Evolutionary conservation across 2,113 vertebrate genomes (phyloP), one percentile per base, ranked within the genome.

Genomic region (Dasyurus viverrinus): DNA sequence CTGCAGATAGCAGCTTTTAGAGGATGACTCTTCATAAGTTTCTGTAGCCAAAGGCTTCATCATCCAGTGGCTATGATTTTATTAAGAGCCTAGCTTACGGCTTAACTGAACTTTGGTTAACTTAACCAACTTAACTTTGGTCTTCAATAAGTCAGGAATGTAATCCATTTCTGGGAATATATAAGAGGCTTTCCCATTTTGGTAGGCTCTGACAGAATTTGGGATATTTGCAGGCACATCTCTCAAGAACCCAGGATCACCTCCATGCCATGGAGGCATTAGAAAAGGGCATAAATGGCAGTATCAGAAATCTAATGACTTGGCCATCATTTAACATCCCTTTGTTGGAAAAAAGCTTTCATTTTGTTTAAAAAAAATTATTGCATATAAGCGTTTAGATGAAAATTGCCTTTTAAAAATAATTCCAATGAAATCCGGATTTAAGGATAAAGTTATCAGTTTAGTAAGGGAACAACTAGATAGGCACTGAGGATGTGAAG

Each of bases 391-490:
- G 22, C 14, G 53, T 36, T 93, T 46, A 91, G 16, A 92, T 55
- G 53, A 97, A 93, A 95, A 68, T 94, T 68, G 24, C 10, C 53
- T 96, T 90, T 89, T 95, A 95, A 93, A 54, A 96, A 57, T 92
- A 92, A 96, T 94, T 95, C 46, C 68, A 93, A 60, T 47, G 94
- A 68, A 94, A 93, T 91, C 50, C 93, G 93, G 90, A 92, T 68
- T n/a, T 48, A 26, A 93, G 94, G 19, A 92, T 36, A 89, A 94
- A 84, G 42, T 19, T 94, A 93, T 92, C 30, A 93, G 50, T 22
- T 47, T 30, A 68, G 84, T 95, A 93, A 93, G 89, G 42, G 53
- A 96, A 89, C 68, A 93, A 89, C 54, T 52, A 89, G 90, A 92
- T 25, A 94, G 93, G 94, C 60, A 9, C 22, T 27, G 54, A 96